Conservation (phyloP, 37 sponge, comb jelly and placozoan genomes). For the Tethya wilhelma region DNA sequence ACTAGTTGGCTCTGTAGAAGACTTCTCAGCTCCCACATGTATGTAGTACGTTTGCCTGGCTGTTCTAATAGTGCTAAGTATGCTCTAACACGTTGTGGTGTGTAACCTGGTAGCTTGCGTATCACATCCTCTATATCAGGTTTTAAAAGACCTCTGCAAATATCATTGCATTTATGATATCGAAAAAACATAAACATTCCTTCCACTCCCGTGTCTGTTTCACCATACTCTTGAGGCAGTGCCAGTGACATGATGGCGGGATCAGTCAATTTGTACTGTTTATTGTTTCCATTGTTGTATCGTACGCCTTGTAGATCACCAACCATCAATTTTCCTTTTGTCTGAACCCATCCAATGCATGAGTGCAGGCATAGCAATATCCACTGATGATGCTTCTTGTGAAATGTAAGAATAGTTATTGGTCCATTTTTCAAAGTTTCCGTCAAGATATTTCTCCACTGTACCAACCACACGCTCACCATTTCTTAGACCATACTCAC, state of each 20-base stretch:
- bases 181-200: conserved; percentile 65
- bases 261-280: conserved; percentile 46
- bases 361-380: conserved; percentile 40
- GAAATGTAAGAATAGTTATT: conserved; percentile 56
- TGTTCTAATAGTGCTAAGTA: too few relatives aligned
- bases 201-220: conserved; percentile 55
- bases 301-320: conserved; percentile 60
- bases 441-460: conserved; percentile 57
- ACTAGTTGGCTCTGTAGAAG: too few relatives aligned
- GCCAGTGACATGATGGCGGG: conserved; percentile 34
- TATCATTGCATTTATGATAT: conserved; percentile 42
- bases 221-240: conserved; percentile 27
- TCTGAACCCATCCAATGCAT: conserved; percentile 70
- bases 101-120: too few relatives aligned
- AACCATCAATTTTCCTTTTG: conserved; percentile 40
- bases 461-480: too few relatives aligned
- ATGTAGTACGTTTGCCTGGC: too few relatives aligned
- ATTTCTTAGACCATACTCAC: conserved; percentile 40
- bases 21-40: too few relatives aligned
- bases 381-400: neutral
- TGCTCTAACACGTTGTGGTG: too few relatives aligned
- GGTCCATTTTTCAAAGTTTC: conserved; percentile 53
- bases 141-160: conserved; percentile 24
- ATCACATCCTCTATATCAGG: too few relatives aligned
- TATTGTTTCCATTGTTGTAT: too few relatives aligned